Conservation (phyloP, 2,113 vertebrate genomes). For the Osmerus mordax region DNA sequence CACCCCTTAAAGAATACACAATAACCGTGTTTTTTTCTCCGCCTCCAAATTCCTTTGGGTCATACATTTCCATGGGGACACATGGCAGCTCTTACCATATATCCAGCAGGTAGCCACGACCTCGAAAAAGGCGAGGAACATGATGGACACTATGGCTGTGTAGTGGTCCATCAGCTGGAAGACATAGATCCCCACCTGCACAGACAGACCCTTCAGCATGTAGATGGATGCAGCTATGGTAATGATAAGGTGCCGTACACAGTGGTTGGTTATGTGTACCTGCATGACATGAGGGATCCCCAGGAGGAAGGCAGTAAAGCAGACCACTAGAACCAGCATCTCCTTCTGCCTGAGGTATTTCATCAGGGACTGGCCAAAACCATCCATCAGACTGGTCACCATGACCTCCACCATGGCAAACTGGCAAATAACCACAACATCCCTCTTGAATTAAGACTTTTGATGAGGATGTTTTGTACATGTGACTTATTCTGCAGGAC, state of each 20-base stretch:
- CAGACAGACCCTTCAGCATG: neutral
- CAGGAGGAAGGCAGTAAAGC: slow-evolving; percentile 50
- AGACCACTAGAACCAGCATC: slow-evolving; percentile 65
- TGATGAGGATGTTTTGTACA: neutral
- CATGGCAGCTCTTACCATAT: slow-evolving; percentile 60
- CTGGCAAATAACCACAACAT: slow-evolving; percentile 35
- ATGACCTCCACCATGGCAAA: slow-evolving; percentile 79
- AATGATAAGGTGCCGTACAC: too few relatives aligned
- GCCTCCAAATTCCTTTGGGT: too few relatives aligned
- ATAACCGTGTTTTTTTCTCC: neutral
- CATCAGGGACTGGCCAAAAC: slow-evolving; percentile 45
- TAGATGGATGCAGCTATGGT: too few relatives aligned
- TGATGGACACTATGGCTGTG: slow-evolving; percentile 75
- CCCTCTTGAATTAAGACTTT: neutral
- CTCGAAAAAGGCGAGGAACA: slow-evolving; percentile 76
- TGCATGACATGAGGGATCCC: slow-evolving; percentile 74
- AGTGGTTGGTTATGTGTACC: slow-evolving; percentile 45
- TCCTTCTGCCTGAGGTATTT: slow-evolving; percentile 65
- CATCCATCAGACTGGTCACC: slow-evolving; percentile 74
- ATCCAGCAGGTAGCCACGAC: slow-evolving; percentile 68
- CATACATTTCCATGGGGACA: neutral
- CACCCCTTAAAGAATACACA: slow-evolving; percentile 52
- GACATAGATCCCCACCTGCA: slow-evolving; percentile 72
- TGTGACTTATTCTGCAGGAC: too few relatives aligned
- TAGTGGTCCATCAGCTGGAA: slow-evolving; percentile 80